Percentiles rank a stretch among this genome's conserved stretches.
phyloP scores from a whole-genome alignment of 2,888 invertebrate genomes.

The Oligia fasciuncula region DNA sequence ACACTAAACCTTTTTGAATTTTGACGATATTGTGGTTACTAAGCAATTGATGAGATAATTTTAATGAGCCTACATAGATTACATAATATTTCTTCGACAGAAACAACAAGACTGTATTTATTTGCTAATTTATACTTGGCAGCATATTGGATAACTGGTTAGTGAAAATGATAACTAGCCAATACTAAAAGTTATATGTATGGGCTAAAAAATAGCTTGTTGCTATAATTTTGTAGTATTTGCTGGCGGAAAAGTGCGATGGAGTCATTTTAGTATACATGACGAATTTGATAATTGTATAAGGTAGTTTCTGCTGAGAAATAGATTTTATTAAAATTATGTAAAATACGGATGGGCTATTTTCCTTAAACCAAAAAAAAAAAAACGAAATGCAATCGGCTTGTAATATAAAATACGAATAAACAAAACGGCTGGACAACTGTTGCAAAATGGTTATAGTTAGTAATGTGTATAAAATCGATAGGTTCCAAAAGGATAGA shows the following conservation, averaged over 20 bases:
- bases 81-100: constrained; percentile 64
- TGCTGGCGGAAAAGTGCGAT: constrained; percentile 41
- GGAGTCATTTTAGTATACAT: constrained; percentile 61
- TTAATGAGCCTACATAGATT: constrained; percentile 58
- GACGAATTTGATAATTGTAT: constrained; percentile 61
- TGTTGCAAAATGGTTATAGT: constrained; percentile 59
- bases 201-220: constrained; percentile 27
- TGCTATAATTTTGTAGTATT: constrained; percentile 55
- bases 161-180: constrained; percentile 57
- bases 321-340: constrained; percentile 53
- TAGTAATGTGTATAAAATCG: constrained; percentile 71
- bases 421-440: constrained; percentile 60
- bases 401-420: constrained; percentile 64
- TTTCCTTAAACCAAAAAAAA: constrained; percentile 64
- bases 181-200: constrained; percentile 47
- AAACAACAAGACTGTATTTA: constrained; percentile 76
- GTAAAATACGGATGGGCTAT: constrained; percentile 59
- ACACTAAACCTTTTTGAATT: constrained; percentile 59
- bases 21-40: constrained; percentile 64
- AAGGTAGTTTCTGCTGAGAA: constrained; percentile 63
- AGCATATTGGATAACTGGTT: constrained; percentile 66
- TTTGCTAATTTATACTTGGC: constrained; percentile 68
- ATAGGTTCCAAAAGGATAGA: constrained; percentile 73
- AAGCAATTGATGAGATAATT: constrained; percentile 59
- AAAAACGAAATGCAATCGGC: constrained; percentile 56